Evolutionary conservation across 2,888 invertebrate species (phyloP), one percentile per base, ranked within the genome.

Genomic region (Ophion slaviceki): DNA sequence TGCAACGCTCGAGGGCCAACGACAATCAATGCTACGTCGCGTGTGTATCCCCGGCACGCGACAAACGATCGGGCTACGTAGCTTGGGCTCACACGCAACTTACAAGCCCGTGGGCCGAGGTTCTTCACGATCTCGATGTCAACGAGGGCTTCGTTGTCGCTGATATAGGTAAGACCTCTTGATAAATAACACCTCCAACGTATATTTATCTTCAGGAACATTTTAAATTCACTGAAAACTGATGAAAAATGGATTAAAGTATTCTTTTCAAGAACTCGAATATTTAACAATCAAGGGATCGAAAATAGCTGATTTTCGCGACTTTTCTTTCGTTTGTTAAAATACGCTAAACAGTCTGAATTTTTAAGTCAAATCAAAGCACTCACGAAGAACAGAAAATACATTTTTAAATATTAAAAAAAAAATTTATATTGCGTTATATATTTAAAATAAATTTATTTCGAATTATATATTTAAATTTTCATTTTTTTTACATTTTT

Each of bases 1-100:
- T 99, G 24, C 97, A 96, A 84, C 95, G 97, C 68, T 96, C 96
- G 0, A 95, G 99, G 72, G 99, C 99, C 57, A 95, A 96, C 53
- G 99, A 99, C 94, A 97, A 97, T 93, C 99, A 99, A 95, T 94
- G 98, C 68, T 99, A 96, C 95, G 97, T 98, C 61, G 97, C 97
- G 32, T 96, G 97, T 1, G 96, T 97, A 74, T 97, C 98, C 71
- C 98, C 98, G 0, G 98, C 99, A 1, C 95, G 98, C 86, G 97
- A 97, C 92, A 91, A 93, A 3, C 94, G 93, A 7, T 96, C 97
- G 2, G 95, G 95, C 0, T 99, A 99, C 93, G 95, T 97, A 62
- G 98, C 98, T 14, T 99, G 97, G 96, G 99, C 98, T 0, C 98
- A 99, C 94, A 97, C 98, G 14, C 95, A 96, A 92, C 94, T 98